Base-by-base conservation (phyloP, 2,888 invertebrate species). In the Exephanes ischioxanthus region DNA sequence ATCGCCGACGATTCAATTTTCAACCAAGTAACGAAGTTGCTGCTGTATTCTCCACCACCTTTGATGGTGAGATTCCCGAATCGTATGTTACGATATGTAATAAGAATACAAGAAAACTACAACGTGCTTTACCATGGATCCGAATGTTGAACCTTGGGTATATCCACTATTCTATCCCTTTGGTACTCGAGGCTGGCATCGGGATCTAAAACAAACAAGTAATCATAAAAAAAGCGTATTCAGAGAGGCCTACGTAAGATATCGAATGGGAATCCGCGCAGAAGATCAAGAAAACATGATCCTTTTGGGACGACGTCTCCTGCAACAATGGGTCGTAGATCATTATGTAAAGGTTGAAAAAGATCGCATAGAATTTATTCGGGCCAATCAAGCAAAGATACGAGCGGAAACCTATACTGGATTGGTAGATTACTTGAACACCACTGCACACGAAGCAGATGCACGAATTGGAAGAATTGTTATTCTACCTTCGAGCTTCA, bases 21-120 rank as follows among this genome's bases (percentile, higher is more conserved):
- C 87, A 88, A 76, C 73, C 80, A 68, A 76, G 61, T n/a, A 88
- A 88, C 75, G 87, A 88, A 84, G 88, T 88, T n/a, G 88, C 87
- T 61, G 86, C 87, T 19, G 70, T 88, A 14, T 87, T 89, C 84
- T 80, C 76, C 11, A 87, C 84, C 1, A 85, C 80, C 33, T 86
- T 86, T 26, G 87, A 88, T 76, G 87, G 87, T 16, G 88, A 88
- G 73, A 87, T 89, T 48, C 48, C 48, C 48, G 48, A 48, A 48
- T 48, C 48, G 16, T 48, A 48, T 16, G 48, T 48, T 16, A 48
- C 48, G 14, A 48, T 48, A 14, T 16, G 11, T 16, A 48, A 48
- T 16, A 48, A 11, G 14, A 48, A 7, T 11, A 11, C 45, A 45
- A 26, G 26, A 26, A 26, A 26, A 26, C 26, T 26, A 26, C 26